Conservation (phyloP, 2,113 vertebrate genomes). For the Oryzias curvinotus region DNA sequence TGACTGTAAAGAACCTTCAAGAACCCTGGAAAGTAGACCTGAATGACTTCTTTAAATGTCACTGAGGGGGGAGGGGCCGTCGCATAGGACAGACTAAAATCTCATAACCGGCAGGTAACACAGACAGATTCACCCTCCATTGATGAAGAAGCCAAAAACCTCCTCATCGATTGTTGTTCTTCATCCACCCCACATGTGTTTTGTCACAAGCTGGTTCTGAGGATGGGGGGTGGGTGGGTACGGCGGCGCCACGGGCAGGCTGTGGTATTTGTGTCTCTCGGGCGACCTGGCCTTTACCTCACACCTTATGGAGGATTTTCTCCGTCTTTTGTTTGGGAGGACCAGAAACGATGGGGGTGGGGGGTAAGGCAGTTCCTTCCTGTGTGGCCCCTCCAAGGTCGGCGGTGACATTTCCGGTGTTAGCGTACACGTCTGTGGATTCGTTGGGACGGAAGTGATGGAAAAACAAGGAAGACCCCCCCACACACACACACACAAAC, state of each 20-base stretch:
- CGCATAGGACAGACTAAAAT: constrained; percentile 36
- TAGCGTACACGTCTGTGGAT: neutral
- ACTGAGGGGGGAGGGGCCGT: constrained; percentile 17
- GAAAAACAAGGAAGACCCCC: too few relatives aligned
- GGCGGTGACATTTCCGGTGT: too few relatives aligned
- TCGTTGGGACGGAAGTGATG: constrained; percentile 36
- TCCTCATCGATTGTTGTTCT: constrained; percentile 20
- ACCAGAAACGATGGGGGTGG: neutral
- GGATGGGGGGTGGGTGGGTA: constrained; percentile 12
- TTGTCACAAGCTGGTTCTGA: constrained; percentile 19
- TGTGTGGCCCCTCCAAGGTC: neutral
- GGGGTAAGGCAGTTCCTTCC: constrained; percentile 3
- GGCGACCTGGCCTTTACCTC: constrained; percentile 53
- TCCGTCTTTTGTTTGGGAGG: constrained; percentile 24
- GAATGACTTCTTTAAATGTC: constrained; percentile 57
- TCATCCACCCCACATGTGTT: constrained; percentile 1
- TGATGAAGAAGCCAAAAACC: neutral
- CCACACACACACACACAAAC: too few relatives aligned
- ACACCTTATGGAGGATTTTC: constrained; percentile 17
- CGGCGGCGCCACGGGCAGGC: constrained; percentile 33
- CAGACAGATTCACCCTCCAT: neutral
- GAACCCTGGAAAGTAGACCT: constrained; percentile 14
- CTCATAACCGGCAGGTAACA: constrained; percentile 33
- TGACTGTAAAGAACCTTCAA: neutral
- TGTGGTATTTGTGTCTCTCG: constrained; percentile 48